phyloP scores from a whole-genome alignment of 2,797 vertebrate species.

The Bovichtus variegatus region DNA sequence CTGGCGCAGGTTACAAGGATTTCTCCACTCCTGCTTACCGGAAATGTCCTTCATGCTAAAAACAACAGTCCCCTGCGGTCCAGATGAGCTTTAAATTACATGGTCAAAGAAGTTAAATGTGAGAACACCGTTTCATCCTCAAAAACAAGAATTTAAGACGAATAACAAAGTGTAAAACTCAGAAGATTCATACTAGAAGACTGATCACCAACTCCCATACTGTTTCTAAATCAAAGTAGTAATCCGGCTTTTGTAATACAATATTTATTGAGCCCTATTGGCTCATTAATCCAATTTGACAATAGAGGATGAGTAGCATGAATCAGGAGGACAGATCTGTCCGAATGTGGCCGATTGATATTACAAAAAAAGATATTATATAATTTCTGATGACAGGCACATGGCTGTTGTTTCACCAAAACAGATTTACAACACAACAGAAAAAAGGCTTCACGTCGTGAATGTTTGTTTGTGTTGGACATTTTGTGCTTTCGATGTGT shows the following conservation, averaged over 20 bases:
- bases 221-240: background rate
- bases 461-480: slow-evolving; percentile 23
- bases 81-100: slow-evolving; percentile 35
- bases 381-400: background rate
- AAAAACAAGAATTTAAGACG: background rate
- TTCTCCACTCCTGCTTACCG: slow-evolving; percentile 21
- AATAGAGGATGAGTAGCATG: background rate
- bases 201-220: background rate
- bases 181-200: background rate
- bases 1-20: slow-evolving; percentile 46
- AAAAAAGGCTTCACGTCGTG: background rate
- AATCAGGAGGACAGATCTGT: slow-evolving; percentile 3
- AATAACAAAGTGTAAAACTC: background rate
- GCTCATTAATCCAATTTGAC: background rate
- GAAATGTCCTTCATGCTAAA: slow-evolving; percentile 54
- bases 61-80: slow-evolving; percentile 42
- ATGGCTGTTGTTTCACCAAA: background rate
- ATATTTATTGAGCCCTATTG: background rate
- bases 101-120: slow-evolving; percentile 51
- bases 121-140: slow-evolving; percentile 17
- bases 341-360: slow-evolving; percentile 14
- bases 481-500: slow-evolving; percentile 22
- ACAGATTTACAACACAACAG: slow-evolving; percentile 5
- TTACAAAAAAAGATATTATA: background rate
- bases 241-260: background rate